Conservation (phyloP, 1,140 invertebrate species). For the Temnothorax longispinosus region DNA sequence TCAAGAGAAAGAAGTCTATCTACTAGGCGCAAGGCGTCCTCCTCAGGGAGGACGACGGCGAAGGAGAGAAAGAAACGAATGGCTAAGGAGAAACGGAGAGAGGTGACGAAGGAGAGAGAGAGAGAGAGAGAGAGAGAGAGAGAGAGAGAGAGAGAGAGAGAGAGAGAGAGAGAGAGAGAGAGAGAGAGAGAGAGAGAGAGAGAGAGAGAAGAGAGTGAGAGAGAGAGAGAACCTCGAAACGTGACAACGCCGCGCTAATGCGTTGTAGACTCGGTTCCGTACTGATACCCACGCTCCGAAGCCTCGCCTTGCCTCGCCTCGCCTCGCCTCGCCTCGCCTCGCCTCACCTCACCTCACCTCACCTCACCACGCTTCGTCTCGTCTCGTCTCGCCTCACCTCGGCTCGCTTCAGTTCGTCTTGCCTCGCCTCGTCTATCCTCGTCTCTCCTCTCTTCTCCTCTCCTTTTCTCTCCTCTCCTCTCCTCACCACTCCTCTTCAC, state of each 20-base stretch:
- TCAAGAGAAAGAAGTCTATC: conserved; percentile 35
- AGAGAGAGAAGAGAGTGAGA: conserved; percentile 54
- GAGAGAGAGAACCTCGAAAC: conserved; percentile 81
- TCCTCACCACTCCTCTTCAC: conserved; percentile 40
- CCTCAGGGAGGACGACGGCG: neutral
- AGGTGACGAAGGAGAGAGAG: conserved; percentile 56
- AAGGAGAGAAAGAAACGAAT: conserved; percentile 50
- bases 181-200: conserved; percentile 6
- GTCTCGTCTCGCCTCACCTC: conserved; percentile 1
- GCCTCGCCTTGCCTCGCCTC: conserved; percentile 67
- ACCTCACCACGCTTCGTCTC: neutral
- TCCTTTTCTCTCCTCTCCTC: conserved; percentile 57
- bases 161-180: conserved; percentile 53
- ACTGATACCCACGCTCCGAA: conserved; percentile 86
- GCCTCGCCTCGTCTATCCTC: conserved; percentile 25
- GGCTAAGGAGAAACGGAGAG: conserved; percentile 47
- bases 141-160: conserved; percentile 50
- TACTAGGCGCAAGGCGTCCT: conserved; percentile 35
- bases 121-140: conserved; percentile 40
- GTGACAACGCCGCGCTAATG: conserved; percentile 83
- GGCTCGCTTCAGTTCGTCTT: conserved; percentile 5
- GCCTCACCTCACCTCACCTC: neutral
- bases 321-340: neutral
- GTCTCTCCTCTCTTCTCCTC: neutral
- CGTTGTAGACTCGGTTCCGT: conserved; percentile 85